Evolutionary conservation across 2,888 invertebrate species (phyloP), one percentile per base, ranked within the genome.

Genomic region (Cheilosia variabilis): DNA sequence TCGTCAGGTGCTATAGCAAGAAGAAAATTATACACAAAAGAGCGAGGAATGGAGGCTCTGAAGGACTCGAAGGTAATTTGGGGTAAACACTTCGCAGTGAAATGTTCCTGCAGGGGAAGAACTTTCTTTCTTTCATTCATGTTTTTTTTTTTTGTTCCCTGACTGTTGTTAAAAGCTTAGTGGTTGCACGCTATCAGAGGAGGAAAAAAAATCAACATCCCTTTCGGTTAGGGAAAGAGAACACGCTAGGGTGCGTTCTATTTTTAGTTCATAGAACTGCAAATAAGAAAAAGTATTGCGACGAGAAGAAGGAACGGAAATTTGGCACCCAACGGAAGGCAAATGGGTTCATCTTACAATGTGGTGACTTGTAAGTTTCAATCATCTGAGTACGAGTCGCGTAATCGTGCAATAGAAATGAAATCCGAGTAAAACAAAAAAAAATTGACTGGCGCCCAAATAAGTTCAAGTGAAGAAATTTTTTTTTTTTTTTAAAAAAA

Each of bases 61-160:
- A 81, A 86, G 80, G 76, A 86, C 77, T 86, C 53, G 77, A 81
- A 86, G 76, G 86, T 81, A 86, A 86, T 86, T 86, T 86, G 81
- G 86, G 81, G 81, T 86, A 86, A 86, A 77, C 81, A 86, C 86
- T 86, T 86, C 77, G 81, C 68, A 63, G 80, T 71, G 86, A 77
- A 77, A 86, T 86, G 68, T 81, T 81, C 63, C 86, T 86, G 72
- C 86, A 77, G 77, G 72, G 81, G 41, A 60, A 50, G 27, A 10
- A n/a, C 17, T 50, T 19, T 57, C 37, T 55, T 52, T 19, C 31
- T 68, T 31, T 31, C 9, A 1, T 9, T 31, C 9, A 31, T n/a
- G n/a, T 0, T 31, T 9, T 7, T 31, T 7, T 31, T 31, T 9
- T 31, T 7, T 62, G 34, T 73, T 75, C 31, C 65, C 63, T 77